Base-by-base conservation (phyloP, 2,797 vertebrate species). In the Clarias laeviceps region DNA sequence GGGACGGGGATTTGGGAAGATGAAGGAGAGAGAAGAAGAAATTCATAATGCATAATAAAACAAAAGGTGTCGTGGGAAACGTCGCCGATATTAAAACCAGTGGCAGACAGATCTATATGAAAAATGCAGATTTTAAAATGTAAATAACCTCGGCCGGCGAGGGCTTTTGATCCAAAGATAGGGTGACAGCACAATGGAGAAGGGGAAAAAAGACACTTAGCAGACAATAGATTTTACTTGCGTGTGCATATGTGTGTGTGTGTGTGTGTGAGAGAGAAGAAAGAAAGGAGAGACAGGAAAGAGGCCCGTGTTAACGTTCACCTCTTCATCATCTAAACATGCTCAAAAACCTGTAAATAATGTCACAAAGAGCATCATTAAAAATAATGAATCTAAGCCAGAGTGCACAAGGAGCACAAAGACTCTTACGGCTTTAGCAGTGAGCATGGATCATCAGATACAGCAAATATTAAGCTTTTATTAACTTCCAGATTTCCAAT, bases 41-140 rank as follows among this genome's bases (percentile, higher is more conserved):
- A 96, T 96, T 96, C 95, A 96, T 96, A 95, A 96, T 94, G 94
- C 94, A 95, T 96, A 96, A 96, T 96, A 96, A 96, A 96, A 95
- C 95, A 96, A 96, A 96, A 96, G 95, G 95, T 96, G 95, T 95
- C 94, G 92, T 95, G 95, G 95, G 95, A 96, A 96, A 96, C 94
- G 95, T 93, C 95, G 94, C 93, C 95, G 95, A 96, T 96, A 96
- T 96, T 96, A 96, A 96, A 96, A 96, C 95, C 94, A 95, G 94
- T 95, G 93, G 94, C 94, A 95, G 95, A 96, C 95, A 94, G 94
- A 95, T 95, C 95, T 96, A 96, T 96, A 95, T 96, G 95, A 96
- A 95, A 96, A 96, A 96, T 96, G 95, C 95, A 96, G 95, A 96
- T 96, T 96, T 94, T 95, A 95, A 79, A 95, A 95, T 95, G 94